Percentiles rank a stretch among this genome's conserved stretches.
Conservation (phyloP, 1,140 invertebrate genomes). For the Lethocerus indicus region DNA sequence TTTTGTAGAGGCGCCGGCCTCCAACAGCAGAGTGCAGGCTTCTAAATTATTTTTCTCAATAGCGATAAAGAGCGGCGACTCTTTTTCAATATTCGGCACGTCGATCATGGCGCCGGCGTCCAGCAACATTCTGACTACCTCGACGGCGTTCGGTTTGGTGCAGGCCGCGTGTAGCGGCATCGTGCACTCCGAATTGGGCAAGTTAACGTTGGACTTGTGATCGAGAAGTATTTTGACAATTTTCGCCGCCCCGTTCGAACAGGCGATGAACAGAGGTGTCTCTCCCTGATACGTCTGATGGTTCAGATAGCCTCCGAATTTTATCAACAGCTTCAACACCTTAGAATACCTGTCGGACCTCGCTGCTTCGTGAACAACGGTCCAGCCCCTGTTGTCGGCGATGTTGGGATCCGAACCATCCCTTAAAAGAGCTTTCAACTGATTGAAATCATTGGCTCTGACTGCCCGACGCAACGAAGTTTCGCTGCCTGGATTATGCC, state of each 20-base stretch:
- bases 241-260: neutral
- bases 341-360: neutral
- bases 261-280: slow-evolving; percentile 6
- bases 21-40: neutral
- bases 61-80: slow-evolving; percentile 4
- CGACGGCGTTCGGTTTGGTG: neutral
- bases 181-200: slow-evolving; percentile 1
- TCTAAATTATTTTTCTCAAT: neutral
- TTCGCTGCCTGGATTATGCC: slow-evolving; percentile 2
- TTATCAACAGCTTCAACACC: slow-evolving; percentile 1
- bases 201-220: slow-evolving; percentile 1
- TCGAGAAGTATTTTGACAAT: slow-evolving; percentile 2
- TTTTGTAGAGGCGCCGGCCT: slow-evolving; percentile 1
- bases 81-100: slow-evolving; percentile 2
- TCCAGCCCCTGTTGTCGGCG: slow-evolving; percentile 9
- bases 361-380: slow-evolving; percentile 9
- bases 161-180: slow-evolving; percentile 8
- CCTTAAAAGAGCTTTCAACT: slow-evolving; percentile 2
- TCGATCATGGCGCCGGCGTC: neutral
- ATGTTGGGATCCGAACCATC: neutral
- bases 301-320: slow-evolving; percentile 3
- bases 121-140: slow-evolving; percentile 1
- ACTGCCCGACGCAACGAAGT: slow-evolving; percentile 6
- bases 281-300: slow-evolving; percentile 7
- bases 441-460: neutral